These are phyloP conservation scores for Cepaea hortensis DNA, from an alignment of 2,888 invertebrate species.

Conservation along the genomic window DNA sequence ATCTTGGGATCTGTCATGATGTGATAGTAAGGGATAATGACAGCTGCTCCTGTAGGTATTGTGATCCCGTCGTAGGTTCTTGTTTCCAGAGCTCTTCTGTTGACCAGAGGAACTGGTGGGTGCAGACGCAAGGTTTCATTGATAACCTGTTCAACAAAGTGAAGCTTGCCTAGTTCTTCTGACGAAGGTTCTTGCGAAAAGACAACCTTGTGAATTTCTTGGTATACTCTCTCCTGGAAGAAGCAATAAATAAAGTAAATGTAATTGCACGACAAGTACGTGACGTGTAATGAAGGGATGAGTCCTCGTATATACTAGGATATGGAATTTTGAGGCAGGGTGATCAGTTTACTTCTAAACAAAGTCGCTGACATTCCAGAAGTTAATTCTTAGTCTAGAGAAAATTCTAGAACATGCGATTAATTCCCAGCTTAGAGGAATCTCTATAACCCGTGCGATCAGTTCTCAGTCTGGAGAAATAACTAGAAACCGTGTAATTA, in stretches of 20 bases:
- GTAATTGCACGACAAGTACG: neutral
- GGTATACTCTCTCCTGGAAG: conserved; percentile 25
- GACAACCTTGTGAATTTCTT: conserved; percentile 26
- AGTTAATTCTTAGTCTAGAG: too few relatives aligned
- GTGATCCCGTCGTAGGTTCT: conserved; percentile 34
- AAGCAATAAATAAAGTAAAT: neutral
- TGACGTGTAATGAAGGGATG: too few relatives aligned
- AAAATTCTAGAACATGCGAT: too few relatives aligned
- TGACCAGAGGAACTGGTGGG: conserved; percentile 25
- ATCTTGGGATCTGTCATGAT: conserved; percentile 26
- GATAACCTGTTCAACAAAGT: conserved; percentile 10
- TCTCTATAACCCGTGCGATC: too few relatives aligned
- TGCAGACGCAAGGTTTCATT: conserved; percentile 39
- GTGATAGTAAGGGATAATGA: conserved; percentile 18
- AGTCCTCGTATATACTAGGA: too few relatives aligned
- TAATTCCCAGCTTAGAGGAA: too few relatives aligned
- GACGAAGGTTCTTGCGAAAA: neutral
- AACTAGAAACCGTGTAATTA: too few relatives aligned
- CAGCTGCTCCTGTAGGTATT: conserved; percentile 24
- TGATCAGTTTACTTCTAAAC: too few relatives aligned
- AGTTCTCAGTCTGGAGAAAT: too few relatives aligned
- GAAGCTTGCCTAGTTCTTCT: conserved; percentile 6
- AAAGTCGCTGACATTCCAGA: too few relatives aligned
- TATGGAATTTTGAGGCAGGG: too few relatives aligned
- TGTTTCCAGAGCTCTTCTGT: conserved; percentile 31